A percentile compares a stretch with the other conserved stretches of the same genome.
Conservation (phyloP, 2,888 invertebrate species). For the Rotaria macrura region DNA sequence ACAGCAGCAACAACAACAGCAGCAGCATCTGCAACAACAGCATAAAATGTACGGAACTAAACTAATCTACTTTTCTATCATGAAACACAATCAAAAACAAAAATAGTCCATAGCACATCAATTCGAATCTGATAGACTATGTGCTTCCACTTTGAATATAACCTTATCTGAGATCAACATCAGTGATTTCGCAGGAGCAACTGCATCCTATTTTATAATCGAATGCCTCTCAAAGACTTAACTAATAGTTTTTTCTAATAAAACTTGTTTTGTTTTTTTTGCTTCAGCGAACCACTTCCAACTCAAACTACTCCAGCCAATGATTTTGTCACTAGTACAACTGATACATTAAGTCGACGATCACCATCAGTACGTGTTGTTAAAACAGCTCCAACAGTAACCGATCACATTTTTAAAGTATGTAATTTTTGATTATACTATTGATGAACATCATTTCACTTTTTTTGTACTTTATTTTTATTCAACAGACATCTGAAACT, state of each 20-base stretch:
- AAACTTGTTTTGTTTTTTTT: background rate
- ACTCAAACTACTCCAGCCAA: background rate
- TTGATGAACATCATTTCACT: too few species aligned
- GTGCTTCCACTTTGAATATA: too few species aligned
- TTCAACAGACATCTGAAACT: conserved; percentile 44
- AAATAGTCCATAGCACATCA: too few species aligned
- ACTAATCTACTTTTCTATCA: too few species aligned
- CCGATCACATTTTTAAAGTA: conserved; percentile 1
- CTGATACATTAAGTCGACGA: background rate
- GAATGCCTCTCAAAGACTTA: too few species aligned
- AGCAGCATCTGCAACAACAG: background rate
- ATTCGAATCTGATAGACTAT: too few species aligned
- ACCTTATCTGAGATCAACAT: too few species aligned
- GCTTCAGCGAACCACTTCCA: background rate
- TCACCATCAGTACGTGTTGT: background rate
- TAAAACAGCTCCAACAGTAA: background rate
- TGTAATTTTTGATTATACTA: too few species aligned
- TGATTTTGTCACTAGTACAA: background rate
- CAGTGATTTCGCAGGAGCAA: too few species aligned
- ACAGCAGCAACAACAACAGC: background rate
- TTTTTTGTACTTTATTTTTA: too few species aligned
- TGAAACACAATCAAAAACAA: too few species aligned
- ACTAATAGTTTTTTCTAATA: background rate
- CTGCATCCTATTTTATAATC: too few species aligned
- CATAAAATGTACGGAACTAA: background rate